Conservation (phyloP, 2,113 vertebrate species). For the Istiophorus platypterus region DNA sequence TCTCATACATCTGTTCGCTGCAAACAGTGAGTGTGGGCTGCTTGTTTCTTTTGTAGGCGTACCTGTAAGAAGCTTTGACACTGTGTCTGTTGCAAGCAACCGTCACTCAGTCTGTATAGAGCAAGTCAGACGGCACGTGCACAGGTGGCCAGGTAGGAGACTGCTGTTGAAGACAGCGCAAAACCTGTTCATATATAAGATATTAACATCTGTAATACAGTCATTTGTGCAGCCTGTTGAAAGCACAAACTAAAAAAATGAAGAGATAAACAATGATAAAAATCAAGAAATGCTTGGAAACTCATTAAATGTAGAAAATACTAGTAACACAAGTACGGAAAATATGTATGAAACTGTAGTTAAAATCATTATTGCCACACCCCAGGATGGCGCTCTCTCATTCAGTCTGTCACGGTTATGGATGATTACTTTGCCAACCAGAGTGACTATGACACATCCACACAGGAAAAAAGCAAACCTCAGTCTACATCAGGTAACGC, state of each 20-base stretch:
- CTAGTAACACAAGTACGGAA: background rate
- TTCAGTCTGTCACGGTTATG: slow-evolving; percentile 39
- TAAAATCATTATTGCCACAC: background rate
- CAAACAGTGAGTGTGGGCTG: background rate
- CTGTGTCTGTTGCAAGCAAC: slow-evolving; percentile 83
- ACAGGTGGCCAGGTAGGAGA: slow-evolving; percentile 60
- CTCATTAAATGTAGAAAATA: background rate
- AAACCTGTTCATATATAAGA: background rate
- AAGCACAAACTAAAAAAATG: background rate
- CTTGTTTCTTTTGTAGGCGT: slow-evolving; percentile 69
- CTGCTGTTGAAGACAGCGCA: slow-evolving; percentile 8
- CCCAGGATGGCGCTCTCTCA: slow-evolving; percentile 53
- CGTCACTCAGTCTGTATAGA: slow-evolving; percentile 82
- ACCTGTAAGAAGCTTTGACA: slow-evolving; percentile 79
- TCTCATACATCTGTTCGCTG: background rate
- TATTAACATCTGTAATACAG: background rate
- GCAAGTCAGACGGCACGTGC: slow-evolving; percentile 71
- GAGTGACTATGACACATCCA: slow-evolving; percentile 53
- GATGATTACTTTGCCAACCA: slow-evolving; percentile 43
- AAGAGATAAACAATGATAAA: background rate
- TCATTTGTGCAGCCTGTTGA: background rate
- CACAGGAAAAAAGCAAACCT: slow-evolving; percentile 46
- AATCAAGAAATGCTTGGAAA: background rate
- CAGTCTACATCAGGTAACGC: slow-evolving; percentile 43
- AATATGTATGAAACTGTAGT: background rate